Evolutionary conservation across 2,113 vertebrate genomes (phyloP), one percentile per base, ranked within the genome.

Genomic region (Accipiter cooperii): DNA sequence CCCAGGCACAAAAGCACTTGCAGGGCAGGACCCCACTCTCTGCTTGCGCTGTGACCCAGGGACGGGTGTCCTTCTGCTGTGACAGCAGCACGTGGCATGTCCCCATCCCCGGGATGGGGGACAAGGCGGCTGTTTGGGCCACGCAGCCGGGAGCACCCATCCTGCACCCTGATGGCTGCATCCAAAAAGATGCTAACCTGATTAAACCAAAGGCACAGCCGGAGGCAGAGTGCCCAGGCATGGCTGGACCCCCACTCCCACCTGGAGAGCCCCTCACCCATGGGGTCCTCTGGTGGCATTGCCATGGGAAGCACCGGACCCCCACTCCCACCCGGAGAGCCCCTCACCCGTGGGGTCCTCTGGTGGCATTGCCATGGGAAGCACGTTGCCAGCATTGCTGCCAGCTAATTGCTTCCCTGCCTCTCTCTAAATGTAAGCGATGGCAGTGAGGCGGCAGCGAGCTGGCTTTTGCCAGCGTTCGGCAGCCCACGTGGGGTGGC

Each of bases 171-270:
- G 2, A 14, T 5, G 54, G 6, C 60, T 28, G 61, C 71, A 4
- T 10, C 76, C 2, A 0, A 49, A 22, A 25, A 28, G 74, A 26
- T 9, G 55, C n/a, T 8, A 9, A 3, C 3, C 0, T 7, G 29
- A 3, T n/a, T 13, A 14, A 61, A 64, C 7, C 33, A 4, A 73
- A 60, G 29, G 8, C 55, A 8, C 14, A 17, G 77, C 42, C 0
- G 1, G 57, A 76, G 46, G 63, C 73, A 46, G 77, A 34, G 36
- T 13, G 1, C 40, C 24, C 20, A 33, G 88, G 58, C 28, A 29
- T 0, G 3, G 57, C 58, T 4, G 1, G 58, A 31, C 1, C 40
- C 51, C 47, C 1, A 1, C 36, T 61, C 9, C 20, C 49, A 21
- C 5, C 74, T 10, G 3, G 71, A 24, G 54, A 89, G 64, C 57